Evolutionary conservation across 2,113 vertebrate genomes (phyloP), one percentile per base, ranked within the genome.

Genomic region (Notechis scutatus): DNA sequence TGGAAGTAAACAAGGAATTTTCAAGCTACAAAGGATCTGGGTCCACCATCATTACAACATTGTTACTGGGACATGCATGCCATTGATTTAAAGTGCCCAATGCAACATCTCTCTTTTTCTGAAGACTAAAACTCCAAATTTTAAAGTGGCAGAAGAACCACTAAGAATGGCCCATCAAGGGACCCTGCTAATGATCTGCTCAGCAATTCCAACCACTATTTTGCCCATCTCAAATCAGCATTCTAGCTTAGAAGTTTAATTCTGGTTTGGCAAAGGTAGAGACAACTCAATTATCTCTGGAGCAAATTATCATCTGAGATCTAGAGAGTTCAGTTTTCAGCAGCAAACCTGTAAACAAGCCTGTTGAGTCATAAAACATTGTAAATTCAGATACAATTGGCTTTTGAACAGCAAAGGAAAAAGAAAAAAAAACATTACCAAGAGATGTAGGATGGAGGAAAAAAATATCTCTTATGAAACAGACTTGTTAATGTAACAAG

Each of bases 1-100:
- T 97, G 97, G 97, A 97, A 98, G 96, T 93, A 95, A 96, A 96
- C 91, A 95, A 61, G 39, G 92, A 94, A n/a, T 93, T 93, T 90
- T 91, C 90, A 95, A 95, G 91, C 89, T 10, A 89, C 86, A 92
- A 85, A 88, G 57, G 92, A 91, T 92, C 91, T 90, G 89, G 54
- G 89, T 61, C 94, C 95, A 92, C 64, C 94, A 94, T 94, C 92
- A 85, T 89, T 85, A 94, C n/a, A 50, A 74, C 11, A 39, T 34
- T 88, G 87, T 74, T 57, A 85, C 85, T 93, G 94, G 91, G 94
- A 93, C 89, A 87, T 81, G 24, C 0, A 29, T 15, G 90, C 92
- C 92, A 94, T 94, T 93, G 92, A 96, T 96, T 95, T 94, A 94
- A 85, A 24, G 26, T 93, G 93, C 95, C 56, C 47, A 89, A 89